Base-by-base conservation (phyloP, 2,113 vertebrate species). In the Ctenodactylus gundi region DNA sequence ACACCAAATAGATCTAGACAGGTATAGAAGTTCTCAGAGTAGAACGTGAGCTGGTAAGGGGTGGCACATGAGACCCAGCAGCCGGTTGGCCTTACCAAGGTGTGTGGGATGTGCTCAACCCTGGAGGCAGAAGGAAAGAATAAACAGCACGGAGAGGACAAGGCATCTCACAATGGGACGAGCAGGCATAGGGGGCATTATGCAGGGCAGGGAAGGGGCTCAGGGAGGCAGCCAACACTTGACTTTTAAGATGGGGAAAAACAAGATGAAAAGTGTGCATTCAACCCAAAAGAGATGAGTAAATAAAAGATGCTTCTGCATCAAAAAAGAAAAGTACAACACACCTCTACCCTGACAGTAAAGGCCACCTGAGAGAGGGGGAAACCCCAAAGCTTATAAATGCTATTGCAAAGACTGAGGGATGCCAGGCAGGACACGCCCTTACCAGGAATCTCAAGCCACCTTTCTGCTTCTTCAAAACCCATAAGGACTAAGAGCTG, bases 321-420 rank as follows among this genome's bases (percentile, higher is more conserved):
- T 82, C 31, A 25, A 29, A 44, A 21, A 41, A 58, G 65, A 51
- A 70, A 77, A 90, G n/a, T n/a, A 27, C 7, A 36, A 31, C n/a
- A n/a, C n/a, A n/a, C 39, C 15, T 18, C 36, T 13, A 9, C 17
- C 36, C 39, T 13, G 4, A 44, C 3, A 2, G 9, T 4, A 18
- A n/a, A 57, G 39, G 27, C 34, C 7, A 29, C 62, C 46, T 58
- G 2, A 20, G 9, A 62, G n/a, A 27, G 64, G 34, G 34, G 41
- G 44, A n/a, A 53, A 68, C 3, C 5, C 1, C 0, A 0, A 36
- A 2, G 29, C 31, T 85, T 51, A 20, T 60, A 7, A 27, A 20
- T 23, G 29, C 72, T 55, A 8, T 44, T 51, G 58, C 31, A 21
- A n/a, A 67, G 23, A 14, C 85, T 36, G 57, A 57, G 31, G 34